Evolutionary conservation across 1,140 invertebrate genomes (phyloP).

Genomic region (Saxidomus purpurata): DNA sequence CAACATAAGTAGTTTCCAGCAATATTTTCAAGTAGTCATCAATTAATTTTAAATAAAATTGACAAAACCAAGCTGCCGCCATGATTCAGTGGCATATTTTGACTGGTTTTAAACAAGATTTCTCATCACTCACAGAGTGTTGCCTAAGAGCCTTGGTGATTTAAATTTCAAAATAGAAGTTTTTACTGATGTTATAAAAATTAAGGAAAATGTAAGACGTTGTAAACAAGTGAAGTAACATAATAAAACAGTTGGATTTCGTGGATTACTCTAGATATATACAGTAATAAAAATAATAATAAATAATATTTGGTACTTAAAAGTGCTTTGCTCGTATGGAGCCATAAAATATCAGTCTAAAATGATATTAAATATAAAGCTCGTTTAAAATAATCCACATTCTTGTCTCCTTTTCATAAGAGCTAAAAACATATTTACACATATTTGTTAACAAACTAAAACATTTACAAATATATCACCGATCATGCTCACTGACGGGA

Average conservation of each 20-base stretch:
- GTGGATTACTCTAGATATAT: background rate
- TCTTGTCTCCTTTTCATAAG: background rate
- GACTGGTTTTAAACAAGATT: too few species aligned
- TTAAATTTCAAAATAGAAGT: background rate
- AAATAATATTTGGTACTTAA: slow-evolving; percentile 41
- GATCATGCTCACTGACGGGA: background rate
- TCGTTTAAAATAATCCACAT: background rate
- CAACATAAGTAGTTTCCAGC: too few species aligned
- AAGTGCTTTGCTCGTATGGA: background rate
- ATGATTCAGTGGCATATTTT: too few species aligned
- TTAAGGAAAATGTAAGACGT: slow-evolving; percentile 10
- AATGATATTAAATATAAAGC: background rate
- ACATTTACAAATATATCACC: background rate
- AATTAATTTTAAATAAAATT: too few species aligned
- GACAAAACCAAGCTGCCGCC: too few species aligned
- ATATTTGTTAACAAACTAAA: background rate
- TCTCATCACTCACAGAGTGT: too few species aligned
- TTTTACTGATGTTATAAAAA: background rate
- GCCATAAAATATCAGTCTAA: slow-evolving; percentile 12
- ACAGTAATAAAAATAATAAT: slow-evolving; percentile 29
- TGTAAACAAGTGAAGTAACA: background rate
- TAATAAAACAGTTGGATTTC: slow-evolving; percentile 22
- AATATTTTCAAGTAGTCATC: too few species aligned
- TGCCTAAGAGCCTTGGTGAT: too few species aligned
- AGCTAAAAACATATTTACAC: slow-evolving; percentile 3